These are phyloP conservation scores for Leptura quadrifasciata DNA, from an alignment of 2,888 invertebrate genomes.

Conservation along the genomic window DNA sequence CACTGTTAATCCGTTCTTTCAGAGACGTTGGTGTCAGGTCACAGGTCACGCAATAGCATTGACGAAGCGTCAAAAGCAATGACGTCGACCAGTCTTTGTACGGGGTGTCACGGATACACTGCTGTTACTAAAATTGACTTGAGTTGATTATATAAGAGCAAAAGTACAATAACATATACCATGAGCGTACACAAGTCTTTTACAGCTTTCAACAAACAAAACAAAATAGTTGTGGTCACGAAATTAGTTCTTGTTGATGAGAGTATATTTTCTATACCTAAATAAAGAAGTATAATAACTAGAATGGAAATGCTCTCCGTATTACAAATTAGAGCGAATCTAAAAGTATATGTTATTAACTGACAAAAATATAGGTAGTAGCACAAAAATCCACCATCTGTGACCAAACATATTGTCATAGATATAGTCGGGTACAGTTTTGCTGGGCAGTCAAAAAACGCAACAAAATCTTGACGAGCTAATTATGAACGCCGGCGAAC, in stretches of 20 bases:
- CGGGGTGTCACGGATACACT: constrained; percentile 24
- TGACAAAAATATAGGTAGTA: too few species aligned
- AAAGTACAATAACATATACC: background rate
- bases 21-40: constrained; percentile 43
- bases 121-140: background rate
- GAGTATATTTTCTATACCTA: too few species aligned
- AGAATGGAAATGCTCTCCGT: too few species aligned
- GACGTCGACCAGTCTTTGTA: constrained; percentile 24
- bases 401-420: too few species aligned
- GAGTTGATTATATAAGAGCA: background rate
- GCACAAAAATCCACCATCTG: too few species aligned
- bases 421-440: too few species aligned
- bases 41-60: constrained; percentile 40
- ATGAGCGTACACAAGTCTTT: background rate
- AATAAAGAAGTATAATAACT: too few species aligned
- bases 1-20: constrained; percentile 24
- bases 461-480: too few species aligned
- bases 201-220: background rate
- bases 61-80: constrained; percentile 33
- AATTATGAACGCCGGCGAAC: too few species aligned
- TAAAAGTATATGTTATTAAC: too few species aligned
- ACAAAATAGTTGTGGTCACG: background rate
- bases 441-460: too few species aligned
- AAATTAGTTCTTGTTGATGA: background rate
- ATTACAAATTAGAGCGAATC: too few species aligned